phyloP scores from a whole-genome alignment of 64 coral and sea anemone species.

The Cladopsammia gracilis region DNA sequence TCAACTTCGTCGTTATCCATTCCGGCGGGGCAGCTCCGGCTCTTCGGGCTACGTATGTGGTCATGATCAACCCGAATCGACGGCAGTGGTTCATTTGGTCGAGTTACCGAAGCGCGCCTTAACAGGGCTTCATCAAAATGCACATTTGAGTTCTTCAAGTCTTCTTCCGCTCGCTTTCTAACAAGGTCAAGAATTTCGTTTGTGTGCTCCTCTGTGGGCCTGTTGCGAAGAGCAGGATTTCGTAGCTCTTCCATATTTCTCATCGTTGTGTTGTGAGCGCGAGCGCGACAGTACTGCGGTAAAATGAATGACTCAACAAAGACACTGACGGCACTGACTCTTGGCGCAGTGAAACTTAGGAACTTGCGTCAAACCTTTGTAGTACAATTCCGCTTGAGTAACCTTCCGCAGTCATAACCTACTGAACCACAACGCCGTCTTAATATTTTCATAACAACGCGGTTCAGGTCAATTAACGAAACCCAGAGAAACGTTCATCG shows the following conservation, averaged over 20 bases:
- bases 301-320: not conserved
- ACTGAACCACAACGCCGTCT: not conserved
- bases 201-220: slow-evolving; percentile 22
- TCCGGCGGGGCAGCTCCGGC: not conserved
- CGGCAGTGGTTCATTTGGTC: slow-evolving; percentile 34
- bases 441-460: not conserved
- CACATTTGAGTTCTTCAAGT: slow-evolving; percentile 11
- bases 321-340: not conserved
- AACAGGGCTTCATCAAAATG: slow-evolving; percentile 29
- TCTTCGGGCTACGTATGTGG: not conserved
- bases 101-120: slow-evolving; percentile 17
- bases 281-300: not conserved
- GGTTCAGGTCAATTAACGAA: slow-evolving; percentile 1
- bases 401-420: not conserved
- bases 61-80: slow-evolving; percentile 9
- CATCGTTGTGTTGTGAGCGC: not conserved
- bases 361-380: slow-evolving; percentile 8
- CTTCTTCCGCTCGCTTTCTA: slow-evolving; percentile 13
- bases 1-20: not conserved
- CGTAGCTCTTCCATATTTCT: not conserved
- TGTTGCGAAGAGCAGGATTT: slow-evolving; percentile 33
- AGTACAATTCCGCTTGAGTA: not conserved
- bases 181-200: slow-evolving; percentile 32
- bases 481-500: not conserved
- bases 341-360: not conserved